Evolutionary conservation across 1,140 invertebrate genomes (phyloP).

Genomic region (Aphidius gifuensis): DNA sequence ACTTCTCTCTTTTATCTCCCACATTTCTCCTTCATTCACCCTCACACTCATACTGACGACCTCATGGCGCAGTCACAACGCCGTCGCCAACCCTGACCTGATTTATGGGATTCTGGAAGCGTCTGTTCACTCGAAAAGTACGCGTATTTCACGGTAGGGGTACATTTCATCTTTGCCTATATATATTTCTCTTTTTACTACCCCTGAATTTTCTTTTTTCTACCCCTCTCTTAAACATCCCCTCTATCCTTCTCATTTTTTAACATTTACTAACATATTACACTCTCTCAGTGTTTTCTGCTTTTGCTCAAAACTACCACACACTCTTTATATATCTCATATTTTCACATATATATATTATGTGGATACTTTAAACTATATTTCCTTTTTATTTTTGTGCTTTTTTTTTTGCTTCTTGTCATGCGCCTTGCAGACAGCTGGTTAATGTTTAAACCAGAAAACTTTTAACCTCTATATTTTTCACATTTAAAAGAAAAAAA

Average conservation of each 20-base stretch:
- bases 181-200: slow-evolving; percentile 17
- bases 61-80: slow-evolving; percentile 28
- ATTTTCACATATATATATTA: too few species aligned
- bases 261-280: too few species aligned
- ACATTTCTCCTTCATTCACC: slow-evolving; percentile 31
- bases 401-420: slow-evolving; percentile 10
- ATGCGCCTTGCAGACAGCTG: slow-evolving; percentile 43
- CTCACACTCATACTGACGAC: slow-evolving; percentile 12
- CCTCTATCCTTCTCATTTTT: slow-evolving; percentile 1
- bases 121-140: slow-evolving; percentile 41
- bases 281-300: too few species aligned
- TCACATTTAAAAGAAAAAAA: slow-evolving; percentile 16
- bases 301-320: too few species aligned
- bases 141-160: slow-evolving; percentile 38
- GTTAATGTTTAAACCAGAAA: slow-evolving; percentile 42
- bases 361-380: too few species aligned
- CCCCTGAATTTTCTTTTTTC: not conserved
- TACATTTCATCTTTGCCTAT: slow-evolving; percentile 20
- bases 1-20: slow-evolving; percentile 29
- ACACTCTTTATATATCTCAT: too few species aligned
- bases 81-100: slow-evolving; percentile 55
- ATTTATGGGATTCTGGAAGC: slow-evolving; percentile 56
- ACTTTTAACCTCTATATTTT: slow-evolving; percentile 4
- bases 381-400: not conserved
- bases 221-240: not conserved